Percentiles rank a stretch among this genome's conserved stretches.
Evolutionary conservation across 1,140 invertebrate genomes (phyloP).

Genomic region (Eurosta solidaginis): DNA sequence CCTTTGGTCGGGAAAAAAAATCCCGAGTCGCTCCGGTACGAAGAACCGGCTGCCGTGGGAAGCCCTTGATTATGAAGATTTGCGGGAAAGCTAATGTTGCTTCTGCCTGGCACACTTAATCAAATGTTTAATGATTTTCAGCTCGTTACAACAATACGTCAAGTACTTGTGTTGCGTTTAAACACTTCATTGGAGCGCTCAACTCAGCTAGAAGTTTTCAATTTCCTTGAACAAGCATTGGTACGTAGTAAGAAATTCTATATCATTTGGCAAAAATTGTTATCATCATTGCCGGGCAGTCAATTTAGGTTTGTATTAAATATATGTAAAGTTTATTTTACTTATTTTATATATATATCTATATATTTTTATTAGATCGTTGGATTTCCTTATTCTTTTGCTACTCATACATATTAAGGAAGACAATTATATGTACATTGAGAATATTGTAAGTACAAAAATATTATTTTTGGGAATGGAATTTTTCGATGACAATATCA

Average conservation of each 20-base stretch:
- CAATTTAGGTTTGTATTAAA: slow-evolving; percentile 40
- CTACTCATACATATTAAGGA: slow-evolving; percentile 58
- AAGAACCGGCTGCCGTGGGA: no score
- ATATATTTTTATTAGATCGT: slow-evolving; percentile 46
- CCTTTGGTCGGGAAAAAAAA: no score
- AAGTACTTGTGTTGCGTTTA: slow-evolving; percentile 44
- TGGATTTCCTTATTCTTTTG: slow-evolving; percentile 60
- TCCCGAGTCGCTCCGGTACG: no score
- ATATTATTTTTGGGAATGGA: no score
- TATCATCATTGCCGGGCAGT: slow-evolving; percentile 37
- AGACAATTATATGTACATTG: slow-evolving; percentile 55
- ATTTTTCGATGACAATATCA: no score
- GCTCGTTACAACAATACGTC: slow-evolving; percentile 47
- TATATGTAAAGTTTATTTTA: neutral
- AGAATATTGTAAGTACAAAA: slow-evolving; percentile 56
- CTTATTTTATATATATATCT: slow-evolving; percentile 21
- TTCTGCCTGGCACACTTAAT: no score
- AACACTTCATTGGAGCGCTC: slow-evolving; percentile 33
- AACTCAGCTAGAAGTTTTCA: slow-evolving; percentile 49
- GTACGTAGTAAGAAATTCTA: slow-evolving; percentile 51
- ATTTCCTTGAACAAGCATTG: slow-evolving; percentile 44
- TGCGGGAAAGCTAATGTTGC: no score
- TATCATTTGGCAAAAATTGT: slow-evolving; percentile 48
- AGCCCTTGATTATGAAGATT: no score
- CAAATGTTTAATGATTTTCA: no score